Evolutionary conservation across 1,140 invertebrate species (phyloP).

Genomic region (Zaprionus taronus): DNA sequence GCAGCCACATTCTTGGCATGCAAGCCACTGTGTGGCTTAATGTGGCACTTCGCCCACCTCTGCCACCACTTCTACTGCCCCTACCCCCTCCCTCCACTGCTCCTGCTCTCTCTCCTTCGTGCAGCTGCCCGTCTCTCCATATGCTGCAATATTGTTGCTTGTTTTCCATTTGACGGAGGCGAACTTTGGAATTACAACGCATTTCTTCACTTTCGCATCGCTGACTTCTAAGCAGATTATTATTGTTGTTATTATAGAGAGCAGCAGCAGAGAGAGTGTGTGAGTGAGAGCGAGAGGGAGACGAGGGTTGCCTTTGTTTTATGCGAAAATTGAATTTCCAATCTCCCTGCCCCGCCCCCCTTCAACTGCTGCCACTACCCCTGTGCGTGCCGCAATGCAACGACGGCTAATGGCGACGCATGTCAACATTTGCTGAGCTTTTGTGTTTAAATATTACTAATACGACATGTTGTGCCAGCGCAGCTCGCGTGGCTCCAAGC

Average conservation of each 20-base stretch:
- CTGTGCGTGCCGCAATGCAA: conserved; percentile 74
- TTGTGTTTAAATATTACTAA: conserved; percentile 83
- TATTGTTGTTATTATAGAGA: conserved; percentile 69
- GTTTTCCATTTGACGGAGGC: conserved; percentile 49
- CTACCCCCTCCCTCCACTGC: neutral
- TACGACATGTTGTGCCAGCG: conserved; percentile 77
- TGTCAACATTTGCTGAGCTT: conserved; percentile 80
- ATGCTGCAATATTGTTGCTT: conserved; percentile 64
- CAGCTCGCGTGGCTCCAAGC: conserved; percentile 47
- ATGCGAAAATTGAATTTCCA: conserved; percentile 75
- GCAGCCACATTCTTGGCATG: conserved; percentile 61
- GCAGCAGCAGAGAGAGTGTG: conserved; percentile 14
- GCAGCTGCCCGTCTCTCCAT: conserved; percentile 28
- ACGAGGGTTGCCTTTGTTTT: conserved; percentile 37
- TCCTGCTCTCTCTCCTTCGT: too few species aligned
- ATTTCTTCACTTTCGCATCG: conserved; percentile 81
- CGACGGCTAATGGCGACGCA: conserved; percentile 75
- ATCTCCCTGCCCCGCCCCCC: conserved; percentile 5
- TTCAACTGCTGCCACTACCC: neutral
- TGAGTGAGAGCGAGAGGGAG: conserved; percentile 13
- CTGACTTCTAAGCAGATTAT: conserved; percentile 79
- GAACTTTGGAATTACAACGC: conserved; percentile 78
- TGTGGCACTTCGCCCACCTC: conserved; percentile 32
- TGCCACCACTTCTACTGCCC: neutral
- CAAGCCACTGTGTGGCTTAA: conserved; percentile 69